Evolutionary conservation across 2,113 vertebrate genomes (phyloP), one percentile per base, ranked within the genome.

Genomic region (Notothenia rossii): DNA sequence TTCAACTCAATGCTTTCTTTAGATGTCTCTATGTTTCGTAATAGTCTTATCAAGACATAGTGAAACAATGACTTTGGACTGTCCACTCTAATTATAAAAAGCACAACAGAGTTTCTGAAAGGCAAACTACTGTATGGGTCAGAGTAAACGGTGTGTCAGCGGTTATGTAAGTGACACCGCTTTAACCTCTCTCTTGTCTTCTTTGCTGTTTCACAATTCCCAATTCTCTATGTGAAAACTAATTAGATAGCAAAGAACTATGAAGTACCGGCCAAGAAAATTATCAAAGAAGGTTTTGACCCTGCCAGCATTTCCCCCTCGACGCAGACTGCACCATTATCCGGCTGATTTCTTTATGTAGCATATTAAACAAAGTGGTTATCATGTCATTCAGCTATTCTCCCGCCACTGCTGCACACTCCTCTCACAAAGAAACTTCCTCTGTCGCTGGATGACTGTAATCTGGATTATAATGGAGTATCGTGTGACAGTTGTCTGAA

Each of bases 391-490:
- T 50, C 10, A 79, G 50, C 33, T 62, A 56, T 45, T 70, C 54
- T 68, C 15, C 51, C 25, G 15, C 40, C 15, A 11, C 48, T 45
- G n/a, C 33, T 64, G 59, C 18, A 13, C 10, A 46, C 55, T 72
- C 48, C 29, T 88, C 71, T 66, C 25, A 75, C 40, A 64, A 36
- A 36, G 65, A 55, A 36, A 36, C 64, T 59, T 72, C 51, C 50
- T 65, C 65, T 46, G 17, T 81, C 58, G 61, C 22, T 46, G 85
- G 81, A 89, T 89, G 85, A 86, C 58, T 79, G 43, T 85, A 85
- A 90, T 91, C 81, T 79, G 86, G 85, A 86, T 88, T 83, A 92
- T 14, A 33, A 69, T 58, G 46, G 77, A 36, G 69, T 18, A 17
- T 73, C 22, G 13, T 67, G 67, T 67, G 62, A 64, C 56, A 29